Evolutionary conservation across 2,113 vertebrate genomes (phyloP), one percentile per base, ranked within the genome.

Genomic region (Vicugna pacos): DNA sequence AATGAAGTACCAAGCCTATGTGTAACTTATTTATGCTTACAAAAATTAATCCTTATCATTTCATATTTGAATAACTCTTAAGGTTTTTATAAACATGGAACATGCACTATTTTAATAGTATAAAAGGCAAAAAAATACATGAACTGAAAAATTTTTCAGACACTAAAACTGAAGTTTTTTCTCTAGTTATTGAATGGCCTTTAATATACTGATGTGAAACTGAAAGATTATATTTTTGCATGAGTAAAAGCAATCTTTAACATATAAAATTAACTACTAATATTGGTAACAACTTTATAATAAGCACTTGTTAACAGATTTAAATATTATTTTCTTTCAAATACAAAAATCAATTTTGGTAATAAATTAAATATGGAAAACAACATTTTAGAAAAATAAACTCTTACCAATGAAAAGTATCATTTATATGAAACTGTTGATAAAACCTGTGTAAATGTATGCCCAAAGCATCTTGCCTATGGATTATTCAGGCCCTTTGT

Each of bases 21-120:
- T 17, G 96, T 89, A 67, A 86, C 90, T 90, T 86, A 84, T 80
- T 89, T 0, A 95, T n/a, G 7, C 73, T 96, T 95, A 93, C 2
- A 65, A 48, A 85, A 88, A 89, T 14, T 65, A 38, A 46, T 89
- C 20, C 12, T 62, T 69, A 62, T 48, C 2, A 17, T 76, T 85
- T 85, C 64, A 86, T 38, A 81, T 56, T 89, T 75, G 54, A 91
- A 42, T 62, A 62, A 20, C 6, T 73, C 32, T 65, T 65, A 65
- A 95, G 8, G 20, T 38, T 91, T 46, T 48, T 85, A 38, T 22
- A 48, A 54, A 73, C 64, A 14, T 70, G 6, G 35, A 89, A 62
- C 73, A 73, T 42, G n/a, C 92, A 75, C 60, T 42, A 85, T 79
- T 77, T 70, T 79, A 89, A 60, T 30, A 79, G 24, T 42, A 42